Evolutionary conservation across 2,797 vertebrate genomes (phyloP).

Genomic region (Pangasius krempfi): DNA sequence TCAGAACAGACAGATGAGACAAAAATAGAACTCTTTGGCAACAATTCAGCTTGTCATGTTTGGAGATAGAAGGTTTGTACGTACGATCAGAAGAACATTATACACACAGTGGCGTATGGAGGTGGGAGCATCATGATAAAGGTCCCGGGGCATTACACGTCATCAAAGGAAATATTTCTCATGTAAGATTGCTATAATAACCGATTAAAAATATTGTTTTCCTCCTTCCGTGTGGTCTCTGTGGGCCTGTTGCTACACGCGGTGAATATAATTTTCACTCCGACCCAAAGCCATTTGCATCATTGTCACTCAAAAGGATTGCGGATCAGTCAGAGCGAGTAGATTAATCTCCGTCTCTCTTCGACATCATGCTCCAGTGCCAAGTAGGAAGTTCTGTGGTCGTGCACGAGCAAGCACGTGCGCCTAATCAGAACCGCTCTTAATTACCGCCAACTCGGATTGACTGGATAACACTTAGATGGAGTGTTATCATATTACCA

Average conservation of each 20-base stretch:
- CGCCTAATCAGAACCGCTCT: constrained; percentile 48
- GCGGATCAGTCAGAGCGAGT: constrained; percentile 11
- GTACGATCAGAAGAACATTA: background rate
- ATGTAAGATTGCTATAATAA: too few relatives aligned
- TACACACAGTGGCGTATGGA: background rate
- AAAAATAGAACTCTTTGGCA: background rate
- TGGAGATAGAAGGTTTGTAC: background rate
- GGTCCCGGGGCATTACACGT: background rate
- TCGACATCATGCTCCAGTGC: background rate
- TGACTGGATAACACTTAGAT: constrained; percentile 38
- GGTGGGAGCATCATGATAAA: background rate
- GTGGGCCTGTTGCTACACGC: constrained; percentile 2
- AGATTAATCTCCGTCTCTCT: constrained; percentile 27
- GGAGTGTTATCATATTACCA: constrained; percentile 42
- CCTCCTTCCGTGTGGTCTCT: background rate
- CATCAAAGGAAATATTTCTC: background rate
- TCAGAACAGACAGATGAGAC: background rate
- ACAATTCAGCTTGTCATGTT: background rate
- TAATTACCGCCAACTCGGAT: constrained; percentile 44
- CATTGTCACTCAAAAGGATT: constrained; percentile 26
- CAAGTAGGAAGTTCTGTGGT: background rate
- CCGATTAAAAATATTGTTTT: background rate
- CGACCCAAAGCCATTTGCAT: constrained; percentile 25
- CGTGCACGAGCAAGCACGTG: background rate
- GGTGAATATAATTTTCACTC: constrained; percentile 17